A percentile compares a stretch with the other conserved stretches of the same genome.
These are phyloP conservation scores for Oophaga pumilio DNA, from an alignment of 2,113 vertebrate genomes.

Conservation along the genomic window DNA sequence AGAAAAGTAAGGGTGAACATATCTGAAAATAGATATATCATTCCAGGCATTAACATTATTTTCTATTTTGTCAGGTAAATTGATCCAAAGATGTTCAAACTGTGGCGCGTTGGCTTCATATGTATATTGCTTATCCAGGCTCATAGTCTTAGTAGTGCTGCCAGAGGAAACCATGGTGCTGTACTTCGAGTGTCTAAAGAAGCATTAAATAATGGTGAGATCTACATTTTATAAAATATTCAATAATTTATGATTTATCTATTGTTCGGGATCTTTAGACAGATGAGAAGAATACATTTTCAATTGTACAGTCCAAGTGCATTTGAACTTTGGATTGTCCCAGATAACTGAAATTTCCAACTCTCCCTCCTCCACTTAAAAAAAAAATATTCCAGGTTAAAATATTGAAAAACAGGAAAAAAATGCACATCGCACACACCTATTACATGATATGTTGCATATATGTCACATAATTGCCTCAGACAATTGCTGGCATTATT, in stretches of 20 bases:
- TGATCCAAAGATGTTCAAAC: conserved; percentile 54
- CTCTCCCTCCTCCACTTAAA: no score
- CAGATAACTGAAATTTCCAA: no score
- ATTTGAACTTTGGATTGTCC: no score
- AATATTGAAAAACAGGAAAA: no score
- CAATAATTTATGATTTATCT: not conserved
- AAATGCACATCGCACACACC: no score
- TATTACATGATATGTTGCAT: no score
- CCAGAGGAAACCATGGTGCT: not conserved
- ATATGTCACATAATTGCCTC: no score
- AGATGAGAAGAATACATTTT: not conserved
- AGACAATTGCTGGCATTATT: no score
- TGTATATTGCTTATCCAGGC: not conserved
- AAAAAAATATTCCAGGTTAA: no score
- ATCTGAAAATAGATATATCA: not conserved
- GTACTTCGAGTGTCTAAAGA: conserved; percentile 64
- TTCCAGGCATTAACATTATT: not conserved
- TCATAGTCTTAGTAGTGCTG: not conserved
- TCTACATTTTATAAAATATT: not conserved
- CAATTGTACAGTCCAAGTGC: not conserved
- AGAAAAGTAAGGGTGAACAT: no score
- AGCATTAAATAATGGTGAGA: conserved; percentile 62
- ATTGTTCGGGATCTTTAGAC: not conserved
- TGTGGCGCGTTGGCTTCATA: conserved; percentile 52
- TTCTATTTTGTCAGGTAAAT: not conserved